phyloP scores from a whole-genome alignment of 35 echinoderm and acorn worm genomes.

The Strongylocentrotus purpuratus region DNA sequence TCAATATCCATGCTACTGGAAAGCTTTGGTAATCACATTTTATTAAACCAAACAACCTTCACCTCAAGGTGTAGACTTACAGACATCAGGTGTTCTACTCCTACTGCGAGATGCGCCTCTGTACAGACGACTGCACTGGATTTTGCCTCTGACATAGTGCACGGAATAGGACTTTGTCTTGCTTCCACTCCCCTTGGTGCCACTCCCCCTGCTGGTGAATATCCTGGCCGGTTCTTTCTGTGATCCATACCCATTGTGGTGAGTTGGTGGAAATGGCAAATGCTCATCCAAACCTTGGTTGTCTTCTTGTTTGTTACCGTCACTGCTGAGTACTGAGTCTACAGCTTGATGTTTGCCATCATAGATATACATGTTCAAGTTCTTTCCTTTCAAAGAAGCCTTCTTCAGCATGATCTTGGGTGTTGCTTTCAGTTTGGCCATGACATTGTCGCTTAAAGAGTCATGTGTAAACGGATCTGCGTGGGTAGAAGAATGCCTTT shows the following conservation, averaged over 20 bases:
- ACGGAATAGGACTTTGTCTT: not conserved
- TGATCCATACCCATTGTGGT: not conserved
- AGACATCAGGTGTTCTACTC: not conserved
- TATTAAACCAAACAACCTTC: too few species aligned
- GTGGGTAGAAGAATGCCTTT: not conserved
- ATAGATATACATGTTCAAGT: not conserved
- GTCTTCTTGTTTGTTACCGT: not conserved
- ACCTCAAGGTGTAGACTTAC: not conserved
- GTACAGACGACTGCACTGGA: slow-evolving; percentile 7
- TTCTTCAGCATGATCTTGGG: not conserved
- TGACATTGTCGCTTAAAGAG: not conserved
- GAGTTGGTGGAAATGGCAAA: not conserved
- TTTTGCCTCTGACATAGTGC: slow-evolving; percentile 2
- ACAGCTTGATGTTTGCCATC: not conserved
- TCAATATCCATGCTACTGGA: too few species aligned
- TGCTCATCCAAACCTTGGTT: not conserved
- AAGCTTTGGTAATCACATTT: too few species aligned
- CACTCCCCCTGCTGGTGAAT: not conserved
- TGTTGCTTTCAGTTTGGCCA: not conserved
- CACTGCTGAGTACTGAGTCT: not conserved
- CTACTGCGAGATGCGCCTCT: not conserved
- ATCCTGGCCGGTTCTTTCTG: not conserved
- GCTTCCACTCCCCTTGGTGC: not conserved
- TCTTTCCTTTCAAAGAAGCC: not conserved
- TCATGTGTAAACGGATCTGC: not conserved